Conservation (phyloP, 2,888 invertebrate species). For the Cinara cedri region DNA sequence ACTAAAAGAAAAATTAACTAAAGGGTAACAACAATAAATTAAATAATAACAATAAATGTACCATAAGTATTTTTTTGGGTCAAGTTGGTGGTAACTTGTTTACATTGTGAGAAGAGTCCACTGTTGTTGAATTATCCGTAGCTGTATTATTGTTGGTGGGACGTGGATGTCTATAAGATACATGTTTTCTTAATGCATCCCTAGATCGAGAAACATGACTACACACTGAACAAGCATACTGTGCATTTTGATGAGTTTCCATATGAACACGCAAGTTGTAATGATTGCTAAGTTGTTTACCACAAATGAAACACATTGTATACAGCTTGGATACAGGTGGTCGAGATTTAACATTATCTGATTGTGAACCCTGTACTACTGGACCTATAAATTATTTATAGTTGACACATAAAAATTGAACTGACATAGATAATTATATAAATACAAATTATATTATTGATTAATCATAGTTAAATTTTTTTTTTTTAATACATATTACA, state of each 20-base stretch:
- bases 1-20: conserved; percentile 53
- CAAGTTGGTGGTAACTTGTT: conserved; percentile 54
- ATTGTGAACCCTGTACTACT: conserved; percentile 54
- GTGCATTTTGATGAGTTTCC: conserved; percentile 87
- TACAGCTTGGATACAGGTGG: conserved; percentile 64
- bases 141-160: conserved; percentile 46
- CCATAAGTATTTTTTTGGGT: conserved; percentile 44
- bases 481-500: neutral
- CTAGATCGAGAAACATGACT: conserved; percentile 85
- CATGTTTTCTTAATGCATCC: conserved; percentile 86
- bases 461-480: too few relatives aligned
- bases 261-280: conserved; percentile 88
- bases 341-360: conserved; percentile 58
- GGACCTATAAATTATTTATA: conserved; percentile 40
- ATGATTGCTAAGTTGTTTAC: conserved; percentile 87
- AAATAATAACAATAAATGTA: conserved; percentile 54
- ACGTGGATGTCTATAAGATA: conserved; percentile 80
- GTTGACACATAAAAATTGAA: neutral
- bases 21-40: conserved; percentile 56
- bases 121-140: conserved; percentile 45
- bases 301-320: conserved; percentile 81
- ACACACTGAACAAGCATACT: conserved; percentile 86
- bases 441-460: neutral
- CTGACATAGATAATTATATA: neutral
- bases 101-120: conserved; percentile 47